phyloP scores from a whole-genome alignment of 2,888 invertebrate species.

The Lepidochitona cinerea region DNA sequence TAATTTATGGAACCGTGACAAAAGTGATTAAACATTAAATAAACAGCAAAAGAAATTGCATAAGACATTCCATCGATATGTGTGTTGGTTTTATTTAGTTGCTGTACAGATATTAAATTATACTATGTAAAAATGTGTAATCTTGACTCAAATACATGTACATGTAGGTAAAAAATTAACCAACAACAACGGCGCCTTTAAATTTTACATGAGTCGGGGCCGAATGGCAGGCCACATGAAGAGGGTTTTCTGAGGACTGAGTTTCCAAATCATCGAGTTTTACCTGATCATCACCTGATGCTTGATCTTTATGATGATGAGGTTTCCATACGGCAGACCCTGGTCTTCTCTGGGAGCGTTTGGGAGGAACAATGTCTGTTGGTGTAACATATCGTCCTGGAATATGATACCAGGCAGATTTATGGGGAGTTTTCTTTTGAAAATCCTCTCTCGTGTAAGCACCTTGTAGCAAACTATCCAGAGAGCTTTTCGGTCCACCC shows the following conservation, averaged over 20 bases:
- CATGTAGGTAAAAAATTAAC: not conserved
- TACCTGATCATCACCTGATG: too few species aligned
- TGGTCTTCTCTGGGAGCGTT: slow-evolving; percentile 46
- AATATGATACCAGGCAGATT: slow-evolving; percentile 66
- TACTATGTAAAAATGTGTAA: not conserved
- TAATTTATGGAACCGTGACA: too few species aligned
- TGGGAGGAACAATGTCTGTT: slow-evolving; percentile 42
- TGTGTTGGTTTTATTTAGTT: too few species aligned
- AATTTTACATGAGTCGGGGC: not conserved
- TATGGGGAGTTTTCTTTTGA: slow-evolving; percentile 43
- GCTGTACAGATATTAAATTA: too few species aligned
- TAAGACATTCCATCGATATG: too few species aligned
- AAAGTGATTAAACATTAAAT: too few species aligned
- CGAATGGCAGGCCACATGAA: too few species aligned
- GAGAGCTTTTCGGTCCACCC: slow-evolving; percentile 54
- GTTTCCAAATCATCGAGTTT: too few species aligned
- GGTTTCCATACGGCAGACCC: slow-evolving; percentile 9
- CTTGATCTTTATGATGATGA: too few species aligned
- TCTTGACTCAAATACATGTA: not conserved
- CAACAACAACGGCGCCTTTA: not conserved
- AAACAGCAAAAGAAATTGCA: too few species aligned
- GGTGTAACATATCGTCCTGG: slow-evolving; percentile 61
- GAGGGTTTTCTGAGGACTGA: too few species aligned
- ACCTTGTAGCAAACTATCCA: slow-evolving; percentile 48
- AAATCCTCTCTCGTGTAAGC: slow-evolving; percentile 39